Conservation (phyloP, 2,888 invertebrate species). For the Strigamia crassipes region DNA sequence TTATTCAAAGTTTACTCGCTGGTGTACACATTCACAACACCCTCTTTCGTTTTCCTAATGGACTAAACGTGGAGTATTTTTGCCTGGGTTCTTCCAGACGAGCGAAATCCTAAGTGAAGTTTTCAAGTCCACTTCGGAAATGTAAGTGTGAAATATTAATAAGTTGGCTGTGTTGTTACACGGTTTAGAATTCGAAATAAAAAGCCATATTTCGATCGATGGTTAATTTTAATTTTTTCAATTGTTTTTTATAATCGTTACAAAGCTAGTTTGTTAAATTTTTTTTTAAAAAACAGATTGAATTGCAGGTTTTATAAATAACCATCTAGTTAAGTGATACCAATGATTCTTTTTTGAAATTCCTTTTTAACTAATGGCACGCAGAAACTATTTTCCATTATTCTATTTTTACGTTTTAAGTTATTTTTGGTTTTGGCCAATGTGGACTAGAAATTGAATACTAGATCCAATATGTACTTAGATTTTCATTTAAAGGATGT, state of each 20-base stretch:
- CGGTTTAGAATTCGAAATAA: neutral
- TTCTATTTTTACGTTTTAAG: neutral
- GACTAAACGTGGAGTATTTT: slow-evolving; percentile 1
- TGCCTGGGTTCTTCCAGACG: neutral
- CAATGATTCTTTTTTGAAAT: neutral
- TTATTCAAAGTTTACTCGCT: no score
- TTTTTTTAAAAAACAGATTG: no score
- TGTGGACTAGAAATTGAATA: neutral
- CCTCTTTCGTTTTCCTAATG: neutral
- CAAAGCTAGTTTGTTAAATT: no score
- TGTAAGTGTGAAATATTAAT: slow-evolving; percentile 4
- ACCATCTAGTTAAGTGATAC: neutral
- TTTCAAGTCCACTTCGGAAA: neutral
- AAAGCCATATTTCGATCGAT: neutral
- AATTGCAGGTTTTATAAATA: no score
- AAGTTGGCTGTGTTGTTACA: neutral
- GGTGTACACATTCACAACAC: neutral
- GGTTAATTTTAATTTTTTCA: no score
- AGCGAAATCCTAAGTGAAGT: neutral
- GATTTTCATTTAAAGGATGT: no score
- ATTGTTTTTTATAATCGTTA: neutral
- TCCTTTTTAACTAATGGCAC: neutral
- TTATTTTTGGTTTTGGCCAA: neutral
- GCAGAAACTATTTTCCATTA: neutral
- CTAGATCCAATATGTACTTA: no score